Base-by-base conservation (phyloP, 2,113 vertebrate genomes). In the Rana temporaria region DNA sequence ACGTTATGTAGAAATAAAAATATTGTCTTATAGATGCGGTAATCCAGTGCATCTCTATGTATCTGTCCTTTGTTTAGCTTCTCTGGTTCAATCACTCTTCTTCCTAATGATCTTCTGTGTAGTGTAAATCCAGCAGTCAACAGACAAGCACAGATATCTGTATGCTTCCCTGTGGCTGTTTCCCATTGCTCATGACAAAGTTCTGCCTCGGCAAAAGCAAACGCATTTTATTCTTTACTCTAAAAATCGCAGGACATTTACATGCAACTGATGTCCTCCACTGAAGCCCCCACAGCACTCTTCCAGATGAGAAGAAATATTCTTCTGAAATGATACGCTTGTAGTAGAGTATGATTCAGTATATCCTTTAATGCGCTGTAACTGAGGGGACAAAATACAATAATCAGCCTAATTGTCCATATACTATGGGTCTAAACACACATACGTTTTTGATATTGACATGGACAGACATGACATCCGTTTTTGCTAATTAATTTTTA, bases 131-230 rank as follows among this genome's bases (percentile, higher is more conserved):
- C 78, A 63, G 82, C 64, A 83, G 76, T 85, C 86, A 84, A 30
- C 24, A 55, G 18, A 74, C 62, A 53, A 79, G 65, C 26, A 68
- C 53, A 15, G 65, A 77, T 81, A 60, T 16, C 85, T 88, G 67
- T 16, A 56, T 86, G 67, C 85, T 87, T 84, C 79, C 65, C 62
- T 24, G n/a, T 72, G 85, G 79, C 80, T 64, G 73, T 68, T 68
- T 76, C 72, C 72, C 53, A 0, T 80, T 83, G 81, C 76, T 83
- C 71, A 67, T 67, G 81, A 76, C 63, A 75, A 83, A 83, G 57
- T 83, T 72, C 74, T 85, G 63, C 85, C 87, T 87, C 68, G 71
- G 56, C 32, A 68, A 88, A 82, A 75, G 34, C 84, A 86, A 85
- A 56, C 55, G 69, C 18, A 78, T 86, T 52, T 66, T 86, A 66